phyloP scores from a whole-genome alignment of 2,797 vertebrate genomes.

The Eptatretus atami region DNA sequence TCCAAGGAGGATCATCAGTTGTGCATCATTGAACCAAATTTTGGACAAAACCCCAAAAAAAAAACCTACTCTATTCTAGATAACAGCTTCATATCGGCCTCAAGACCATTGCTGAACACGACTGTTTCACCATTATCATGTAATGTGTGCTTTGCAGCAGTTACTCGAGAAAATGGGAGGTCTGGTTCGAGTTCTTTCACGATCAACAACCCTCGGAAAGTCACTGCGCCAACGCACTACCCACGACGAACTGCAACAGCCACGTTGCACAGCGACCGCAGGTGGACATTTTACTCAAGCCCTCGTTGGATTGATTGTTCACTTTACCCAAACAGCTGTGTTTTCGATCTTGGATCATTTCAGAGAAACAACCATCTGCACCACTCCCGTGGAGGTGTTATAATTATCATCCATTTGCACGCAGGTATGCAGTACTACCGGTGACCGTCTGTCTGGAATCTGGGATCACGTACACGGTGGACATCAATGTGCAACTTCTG shows the following conservation, averaged over 20 bases:
- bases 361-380: too few species aligned
- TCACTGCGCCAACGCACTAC: conserved; percentile 38
- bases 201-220: conserved; percentile 25
- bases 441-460: conserved; percentile 50
- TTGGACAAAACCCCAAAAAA: too few species aligned
- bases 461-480: conserved; percentile 24
- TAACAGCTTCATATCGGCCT: too few species aligned
- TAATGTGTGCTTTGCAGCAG: conserved; percentile 12
- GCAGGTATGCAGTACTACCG: conserved; percentile 20
- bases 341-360: too few species aligned
- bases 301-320: not conserved
- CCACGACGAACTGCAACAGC: conserved; percentile 36
- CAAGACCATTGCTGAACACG: too few species aligned
- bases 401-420: too few species aligned
- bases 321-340: too few species aligned
- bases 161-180: conserved; percentile 55
- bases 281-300: conserved; percentile 14
- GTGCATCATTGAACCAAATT: too few species aligned
- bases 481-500: conserved; percentile 29
- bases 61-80: too few species aligned
- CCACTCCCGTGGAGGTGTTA: too few species aligned
- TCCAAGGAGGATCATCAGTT: too few species aligned
- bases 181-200: conserved; percentile 30
- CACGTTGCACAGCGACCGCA: conserved; percentile 25
- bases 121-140: too few species aligned